Conservation (phyloP, 2,888 invertebrate genomes). For the Oeneis ivallda region DNA sequence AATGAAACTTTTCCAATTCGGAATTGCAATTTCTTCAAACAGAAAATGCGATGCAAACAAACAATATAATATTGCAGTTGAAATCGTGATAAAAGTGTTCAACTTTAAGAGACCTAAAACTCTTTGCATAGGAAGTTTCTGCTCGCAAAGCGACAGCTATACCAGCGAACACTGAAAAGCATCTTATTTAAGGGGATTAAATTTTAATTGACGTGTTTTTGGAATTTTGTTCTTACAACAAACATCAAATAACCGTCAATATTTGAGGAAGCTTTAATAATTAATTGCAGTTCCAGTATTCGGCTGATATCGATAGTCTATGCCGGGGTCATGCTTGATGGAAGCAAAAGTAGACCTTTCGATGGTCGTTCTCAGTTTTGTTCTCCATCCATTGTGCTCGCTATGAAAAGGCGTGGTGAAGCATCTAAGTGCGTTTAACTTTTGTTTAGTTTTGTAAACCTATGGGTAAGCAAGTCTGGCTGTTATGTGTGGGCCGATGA, state of each 20-base stretch:
- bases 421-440: slow-evolving; percentile 74
- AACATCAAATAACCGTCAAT: slow-evolving; percentile 1
- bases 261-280: neutral
- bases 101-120: slow-evolving; percentile 29
- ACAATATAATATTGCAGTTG: slow-evolving; percentile 43
- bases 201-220: slow-evolving; percentile 21
- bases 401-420: slow-evolving; percentile 79
- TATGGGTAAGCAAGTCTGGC: slow-evolving; percentile 71
- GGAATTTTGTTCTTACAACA: neutral
- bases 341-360: slow-evolving; percentile 52
- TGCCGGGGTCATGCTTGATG: slow-evolving; percentile 71
- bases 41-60: slow-evolving; percentile 64
- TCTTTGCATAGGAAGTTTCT: slow-evolving; percentile 43
- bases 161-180: slow-evolving; percentile 13
- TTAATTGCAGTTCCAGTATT: slow-evolving; percentile 6
- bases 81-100: slow-evolving; percentile 35
- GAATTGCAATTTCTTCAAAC: slow-evolving; percentile 40
- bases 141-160: slow-evolving; percentile 53
- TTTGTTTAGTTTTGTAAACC: slow-evolving; percentile 48
- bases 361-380: slow-evolving; percentile 40
- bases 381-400: slow-evolving; percentile 59
- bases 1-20: slow-evolving; percentile 52
- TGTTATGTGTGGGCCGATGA: slow-evolving; percentile 75
- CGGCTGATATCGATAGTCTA: slow-evolving; percentile 40
- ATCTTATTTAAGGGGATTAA: neutral